Evolutionary conservation across 2,888 invertebrate genomes (phyloP).

Genomic region (Drosophila crucigera): DNA sequence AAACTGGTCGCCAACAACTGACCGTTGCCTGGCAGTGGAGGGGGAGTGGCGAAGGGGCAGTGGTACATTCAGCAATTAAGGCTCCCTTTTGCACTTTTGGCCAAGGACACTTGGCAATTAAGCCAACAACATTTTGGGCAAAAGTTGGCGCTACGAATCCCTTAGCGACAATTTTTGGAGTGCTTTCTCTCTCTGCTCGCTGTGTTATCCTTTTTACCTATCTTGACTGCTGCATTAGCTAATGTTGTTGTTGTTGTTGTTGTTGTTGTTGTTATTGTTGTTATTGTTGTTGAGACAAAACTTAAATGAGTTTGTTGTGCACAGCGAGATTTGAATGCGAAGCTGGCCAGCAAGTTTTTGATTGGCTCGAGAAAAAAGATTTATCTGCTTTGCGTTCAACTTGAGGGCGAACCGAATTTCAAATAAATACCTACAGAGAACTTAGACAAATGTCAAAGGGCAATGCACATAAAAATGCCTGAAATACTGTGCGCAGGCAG

Average conservation of each 20-base stretch:
- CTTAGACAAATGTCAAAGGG: slow-evolving; percentile 50
- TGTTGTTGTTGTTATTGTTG: slow-evolving; percentile 23
- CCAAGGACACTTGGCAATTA: slow-evolving; percentile 80
- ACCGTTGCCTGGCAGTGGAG: slow-evolving; percentile 30
- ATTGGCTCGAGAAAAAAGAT: slow-evolving; percentile 68
- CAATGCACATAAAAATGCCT: slow-evolving; percentile 68
- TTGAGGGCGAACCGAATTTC: slow-evolving; percentile 37
- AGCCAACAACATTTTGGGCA: slow-evolving; percentile 65
- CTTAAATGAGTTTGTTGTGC: slow-evolving; percentile 72
- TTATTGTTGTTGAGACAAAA: slow-evolving; percentile 48
- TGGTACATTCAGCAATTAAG: slow-evolving; percentile 65
- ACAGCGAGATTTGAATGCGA: slow-evolving; percentile 66
- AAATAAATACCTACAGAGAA: slow-evolving; percentile 34
- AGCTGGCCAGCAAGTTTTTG: slow-evolving; percentile 65
- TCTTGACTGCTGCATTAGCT: slow-evolving; percentile 46
- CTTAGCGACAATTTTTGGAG: slow-evolving; percentile 66
- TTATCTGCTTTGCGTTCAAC: slow-evolving; percentile 55
- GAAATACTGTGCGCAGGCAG: slow-evolving; percentile 27
- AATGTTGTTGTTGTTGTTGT: slow-evolving; percentile 26
- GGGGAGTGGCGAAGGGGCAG: neutral
- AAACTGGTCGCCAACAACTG: slow-evolving; percentile 38
- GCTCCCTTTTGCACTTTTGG: slow-evolving; percentile 70
- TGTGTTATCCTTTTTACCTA: slow-evolving; percentile 75
- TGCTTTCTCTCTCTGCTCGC: neutral
- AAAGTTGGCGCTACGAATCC: slow-evolving; percentile 72